A percentile compares a stretch with the other conserved stretches of the same genome.
phyloP scores from a whole-genome alignment of 1,140 invertebrate genomes.

The Adelges cooleyi region DNA sequence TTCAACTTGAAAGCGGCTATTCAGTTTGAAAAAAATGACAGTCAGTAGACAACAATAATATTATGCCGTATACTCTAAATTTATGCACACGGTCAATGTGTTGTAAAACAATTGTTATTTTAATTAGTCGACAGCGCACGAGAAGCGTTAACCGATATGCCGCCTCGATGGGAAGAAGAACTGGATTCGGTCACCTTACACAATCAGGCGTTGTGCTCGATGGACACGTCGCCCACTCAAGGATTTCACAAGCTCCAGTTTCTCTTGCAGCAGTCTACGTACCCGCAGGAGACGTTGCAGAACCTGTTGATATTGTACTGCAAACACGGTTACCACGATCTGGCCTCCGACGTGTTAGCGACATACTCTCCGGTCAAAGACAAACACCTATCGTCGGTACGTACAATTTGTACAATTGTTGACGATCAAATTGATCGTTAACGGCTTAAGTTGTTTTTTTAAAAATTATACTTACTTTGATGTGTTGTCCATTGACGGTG shows the following conservation, averaged over 20 bases:
- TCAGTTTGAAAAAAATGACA: constrained; percentile 92
- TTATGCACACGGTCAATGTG: not conserved
- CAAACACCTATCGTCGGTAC: constrained; percentile 83
- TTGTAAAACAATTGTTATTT: too few species aligned
- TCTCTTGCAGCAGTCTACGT: constrained; percentile 87
- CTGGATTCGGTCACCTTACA: constrained; percentile 95
- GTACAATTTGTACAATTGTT: not conserved
- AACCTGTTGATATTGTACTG: constrained; percentile 92
- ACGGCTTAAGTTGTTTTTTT: too few species aligned
- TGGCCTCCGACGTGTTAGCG: constrained; percentile 94
- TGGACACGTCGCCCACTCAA: constrained; percentile 76
- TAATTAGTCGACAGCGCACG: constrained; percentile 66
- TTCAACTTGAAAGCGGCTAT: constrained; percentile 98
- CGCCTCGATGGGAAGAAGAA: constrained; percentile 90
- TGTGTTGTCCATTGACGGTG: too few species aligned
- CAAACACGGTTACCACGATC: constrained; percentile 94
- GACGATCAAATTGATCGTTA: too few species aligned
- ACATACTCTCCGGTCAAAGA: constrained; percentile 96
- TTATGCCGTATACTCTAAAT: not conserved
- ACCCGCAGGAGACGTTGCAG: constrained; percentile 94
- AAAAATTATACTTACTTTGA: too few species aligned
- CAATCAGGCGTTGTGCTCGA: constrained; percentile 93
- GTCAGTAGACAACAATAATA: constrained; percentile 42
- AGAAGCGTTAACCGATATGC: constrained; percentile 95
- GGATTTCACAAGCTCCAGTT: constrained; percentile 97